Evolutionary conservation across 2,888 invertebrate species (phyloP).

Genomic region (Caenorhabditis panamensis): DNA sequence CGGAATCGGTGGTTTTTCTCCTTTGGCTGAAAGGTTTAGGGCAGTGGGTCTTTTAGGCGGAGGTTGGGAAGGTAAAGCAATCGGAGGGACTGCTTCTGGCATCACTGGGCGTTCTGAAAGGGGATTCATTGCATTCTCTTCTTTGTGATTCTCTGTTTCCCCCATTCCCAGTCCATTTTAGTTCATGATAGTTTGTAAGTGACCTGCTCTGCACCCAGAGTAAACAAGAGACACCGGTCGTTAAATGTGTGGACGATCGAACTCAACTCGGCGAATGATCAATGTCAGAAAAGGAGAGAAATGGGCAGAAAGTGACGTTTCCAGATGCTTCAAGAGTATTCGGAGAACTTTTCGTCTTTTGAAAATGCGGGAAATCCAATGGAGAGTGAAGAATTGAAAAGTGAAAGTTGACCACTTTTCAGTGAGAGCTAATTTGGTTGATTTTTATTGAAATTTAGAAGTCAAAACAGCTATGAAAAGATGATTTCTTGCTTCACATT

Average conservation of each 20-base stretch:
- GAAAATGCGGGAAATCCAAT: too few relatives aligned
- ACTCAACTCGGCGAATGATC: neutral
- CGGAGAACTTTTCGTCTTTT: too few relatives aligned
- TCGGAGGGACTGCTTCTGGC: constrained; percentile 34
- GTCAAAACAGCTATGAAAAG: too few relatives aligned
- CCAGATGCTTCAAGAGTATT: too few relatives aligned
- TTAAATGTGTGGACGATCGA: neutral
- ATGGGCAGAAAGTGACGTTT: neutral
- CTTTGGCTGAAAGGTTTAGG: neutral
- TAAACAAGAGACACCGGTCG: neutral
- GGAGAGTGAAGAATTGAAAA: too few relatives aligned
- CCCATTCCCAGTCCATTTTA: too few relatives aligned
- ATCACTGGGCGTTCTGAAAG: constrained; percentile 41
- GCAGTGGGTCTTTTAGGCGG: constrained; percentile 19
- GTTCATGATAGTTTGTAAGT: neutral
- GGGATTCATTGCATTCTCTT: too few relatives aligned
- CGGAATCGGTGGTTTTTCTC: constrained; percentile 34
- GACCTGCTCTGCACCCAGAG: neutral
- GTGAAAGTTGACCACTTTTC: too few relatives aligned
- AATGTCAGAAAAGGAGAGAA: neutral
- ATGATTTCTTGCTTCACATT: too few relatives aligned
- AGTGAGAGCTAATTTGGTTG: too few relatives aligned
- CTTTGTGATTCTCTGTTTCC: too few relatives aligned
- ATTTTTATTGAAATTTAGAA: too few relatives aligned
- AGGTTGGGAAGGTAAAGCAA: constrained; percentile 24